These are phyloP conservation scores for Ceramica pisi DNA, from an alignment of 2,888 invertebrate genomes.

Conservation along the genomic window DNA sequence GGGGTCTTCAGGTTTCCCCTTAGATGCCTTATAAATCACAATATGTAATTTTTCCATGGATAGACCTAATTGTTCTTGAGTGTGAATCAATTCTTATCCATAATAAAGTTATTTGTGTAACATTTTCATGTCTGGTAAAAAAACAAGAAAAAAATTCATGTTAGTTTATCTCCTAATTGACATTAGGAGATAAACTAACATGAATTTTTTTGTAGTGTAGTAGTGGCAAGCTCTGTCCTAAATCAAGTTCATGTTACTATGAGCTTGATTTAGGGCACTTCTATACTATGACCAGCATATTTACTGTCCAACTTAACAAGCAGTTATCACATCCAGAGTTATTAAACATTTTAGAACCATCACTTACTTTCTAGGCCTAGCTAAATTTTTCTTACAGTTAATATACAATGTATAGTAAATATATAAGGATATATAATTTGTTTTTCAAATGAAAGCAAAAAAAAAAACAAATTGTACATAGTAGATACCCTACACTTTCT, in stretches of 20 bases:
- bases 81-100: neutral
- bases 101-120: conserved; percentile 1
- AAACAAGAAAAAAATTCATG: neutral
- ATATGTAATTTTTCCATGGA: neutral
- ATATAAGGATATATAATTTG: too few relatives aligned
- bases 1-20: neutral
- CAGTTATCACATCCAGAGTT: conserved; percentile 6
- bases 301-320: neutral
- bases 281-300: conserved; percentile 4
- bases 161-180: neutral
- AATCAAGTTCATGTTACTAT: too few relatives aligned
- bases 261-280: neutral
- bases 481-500: neutral
- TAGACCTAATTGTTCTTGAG: neutral
- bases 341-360: neutral
- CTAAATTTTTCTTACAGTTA: neutral
- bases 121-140: conserved; percentile 1
- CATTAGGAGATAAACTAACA: too few relatives aligned
- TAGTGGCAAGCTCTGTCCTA: conserved; percentile 4
- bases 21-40: neutral
- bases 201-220: too few relatives aligned
- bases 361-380: conserved; percentile 16
- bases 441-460: too few relatives aligned
- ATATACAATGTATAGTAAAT: neutral
- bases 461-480: conserved; percentile 10